Evolutionary conservation across 2,113 vertebrate genomes (phyloP), one percentile per base, ranked within the genome.

Genomic region (Pterocles gutturalis): DNA sequence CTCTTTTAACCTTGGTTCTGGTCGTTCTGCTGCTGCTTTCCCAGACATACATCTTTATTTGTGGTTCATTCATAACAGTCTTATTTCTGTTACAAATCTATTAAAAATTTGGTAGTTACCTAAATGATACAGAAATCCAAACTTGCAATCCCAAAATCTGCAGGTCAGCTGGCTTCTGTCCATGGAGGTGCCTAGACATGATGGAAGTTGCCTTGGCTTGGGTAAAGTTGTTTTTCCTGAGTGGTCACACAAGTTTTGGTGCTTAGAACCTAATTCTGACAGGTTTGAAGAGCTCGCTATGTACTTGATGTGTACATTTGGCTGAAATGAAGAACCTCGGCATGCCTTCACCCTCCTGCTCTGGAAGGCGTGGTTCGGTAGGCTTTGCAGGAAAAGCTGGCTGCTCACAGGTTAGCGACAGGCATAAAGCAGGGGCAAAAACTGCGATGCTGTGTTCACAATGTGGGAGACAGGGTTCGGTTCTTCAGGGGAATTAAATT

Each of bases 391-490:
- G 36, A 53, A n/a, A 19, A 82, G 20, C 38, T 77, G 58, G 0
- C 7, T 73, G 65, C 36, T 70, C 31, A 7, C 9, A n/a, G 24
- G 20, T 45, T 38, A 61, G 17, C 10, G 31, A 24, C 11, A 49
- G 55, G 12, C 17, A 2, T 6, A 66, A 36, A 84, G 16, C 55
- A 58, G 0, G 1, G 28, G 7, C 36, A 70, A 28, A 48, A 72
- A 25, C 5, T 0, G 0, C 5, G 25, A 7, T 53, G 5, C 11
- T 71, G 22, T 29, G 11, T 7, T 82, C 69, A 46, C 20, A 61
- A 28, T 22, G 5, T 45, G 19, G 18, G 29, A 83, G 24, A 17
- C 4, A 17, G 8, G 3, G 5, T 71, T 87, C 3, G 2, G 34
- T 48, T 61, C 45, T 65, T 86, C 0, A 1, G 19, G 18, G n/a